A percentile compares a stretch with the other conserved stretches of the same genome.
Evolutionary conservation across 2,888 invertebrate genomes (phyloP).

Genomic region (Ceriagrion tenellum): DNA sequence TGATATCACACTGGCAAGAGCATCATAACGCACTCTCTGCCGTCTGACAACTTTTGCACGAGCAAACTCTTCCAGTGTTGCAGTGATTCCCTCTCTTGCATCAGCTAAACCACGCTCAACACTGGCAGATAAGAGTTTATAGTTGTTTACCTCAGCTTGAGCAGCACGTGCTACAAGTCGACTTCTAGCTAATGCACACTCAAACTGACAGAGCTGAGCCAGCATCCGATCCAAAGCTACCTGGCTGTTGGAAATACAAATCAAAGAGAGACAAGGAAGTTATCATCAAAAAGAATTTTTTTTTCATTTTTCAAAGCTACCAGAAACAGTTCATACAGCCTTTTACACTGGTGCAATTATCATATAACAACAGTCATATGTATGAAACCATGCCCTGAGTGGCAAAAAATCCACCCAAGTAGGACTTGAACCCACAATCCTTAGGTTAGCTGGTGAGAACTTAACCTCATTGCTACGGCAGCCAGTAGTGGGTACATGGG

Average conservation of each 20-base stretch:
- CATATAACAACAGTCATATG: neutral
- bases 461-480: too few species aligned
- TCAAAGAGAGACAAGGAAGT: conserved; percentile 32
- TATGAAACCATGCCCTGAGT: too few species aligned
- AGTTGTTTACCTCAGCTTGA: conserved; percentile 90
- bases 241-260: conserved; percentile 79
- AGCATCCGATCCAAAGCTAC: conserved; percentile 89
- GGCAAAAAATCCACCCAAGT: too few species aligned
- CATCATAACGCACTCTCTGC: conserved; percentile 95
- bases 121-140: conserved; percentile 87
- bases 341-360: neutral
- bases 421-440: too few species aligned
- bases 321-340: too few species aligned
- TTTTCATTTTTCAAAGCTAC: neutral
- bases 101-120: conserved; percentile 89
- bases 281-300: neutral
- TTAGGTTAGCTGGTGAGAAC: too few species aligned
- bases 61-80: conserved; percentile 88
- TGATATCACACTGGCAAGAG: conserved; percentile 93
- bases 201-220: conserved; percentile 91
- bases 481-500: too few species aligned
- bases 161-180: conserved; percentile 90
- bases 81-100: conserved; percentile 89
- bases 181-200: conserved; percentile 92
- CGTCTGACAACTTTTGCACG: conserved; percentile 92